Percentiles rank a stretch among this genome's conserved stretches.
These are phyloP conservation scores for Plusia festucae DNA, from an alignment of 2,888 invertebrate species.

Conservation along the genomic window DNA sequence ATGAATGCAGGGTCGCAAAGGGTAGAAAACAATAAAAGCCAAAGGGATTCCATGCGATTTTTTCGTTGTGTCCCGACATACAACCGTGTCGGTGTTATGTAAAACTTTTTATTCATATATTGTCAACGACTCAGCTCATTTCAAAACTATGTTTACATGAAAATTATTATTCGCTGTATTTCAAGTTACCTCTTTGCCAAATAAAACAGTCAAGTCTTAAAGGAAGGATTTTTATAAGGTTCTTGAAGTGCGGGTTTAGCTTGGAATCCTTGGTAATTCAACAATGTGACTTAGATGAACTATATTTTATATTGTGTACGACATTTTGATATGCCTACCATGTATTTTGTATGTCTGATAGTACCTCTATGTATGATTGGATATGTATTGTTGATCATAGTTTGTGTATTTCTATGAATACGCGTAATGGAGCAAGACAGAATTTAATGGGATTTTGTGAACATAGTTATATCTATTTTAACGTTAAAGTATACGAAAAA, in stretches of 20 bases:
- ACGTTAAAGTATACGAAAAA: neutral
- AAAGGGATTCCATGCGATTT: constrained; percentile 74
- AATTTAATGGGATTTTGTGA: constrained; percentile 29
- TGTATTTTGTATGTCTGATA: constrained; percentile 45
- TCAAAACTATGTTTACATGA: neutral
- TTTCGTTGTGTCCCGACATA: constrained; percentile 53
- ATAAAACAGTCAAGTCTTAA: neutral
- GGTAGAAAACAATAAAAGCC: constrained; percentile 65
- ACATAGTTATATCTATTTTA: constrained; percentile 8
- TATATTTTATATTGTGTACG: constrained; percentile 49
- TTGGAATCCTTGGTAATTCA: constrained; percentile 72
- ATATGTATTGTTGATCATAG: constrained; percentile 56
- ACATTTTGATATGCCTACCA: constrained; percentile 43
- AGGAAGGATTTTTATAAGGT: neutral
- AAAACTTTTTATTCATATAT: constrained; percentile 14
- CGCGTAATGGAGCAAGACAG: constrained; percentile 46
- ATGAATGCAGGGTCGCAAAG: constrained; percentile 75
- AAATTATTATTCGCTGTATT: neutral
- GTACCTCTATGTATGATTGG: constrained; percentile 46
- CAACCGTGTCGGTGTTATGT: constrained; percentile 21
- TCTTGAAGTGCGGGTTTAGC: constrained; percentile 17
- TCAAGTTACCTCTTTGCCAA: neutral
- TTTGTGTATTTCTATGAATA: constrained; percentile 34
- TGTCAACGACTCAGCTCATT: neutral
- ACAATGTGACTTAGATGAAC: constrained; percentile 69